phyloP scores from a whole-genome alignment of 2,888 invertebrate species.

The Lepidonotus clava region DNA sequence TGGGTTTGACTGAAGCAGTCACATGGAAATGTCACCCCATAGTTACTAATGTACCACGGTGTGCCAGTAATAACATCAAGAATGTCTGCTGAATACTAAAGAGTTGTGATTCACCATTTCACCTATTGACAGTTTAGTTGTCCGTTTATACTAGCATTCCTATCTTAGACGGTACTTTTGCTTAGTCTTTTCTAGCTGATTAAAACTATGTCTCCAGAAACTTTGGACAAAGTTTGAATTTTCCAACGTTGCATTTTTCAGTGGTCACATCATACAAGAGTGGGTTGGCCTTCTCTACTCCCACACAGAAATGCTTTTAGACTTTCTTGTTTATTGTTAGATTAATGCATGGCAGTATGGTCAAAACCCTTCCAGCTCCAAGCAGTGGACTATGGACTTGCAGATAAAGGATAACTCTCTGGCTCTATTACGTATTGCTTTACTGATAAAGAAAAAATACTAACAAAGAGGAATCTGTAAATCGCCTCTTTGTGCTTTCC shows the following conservation, averaged over 20 bases:
- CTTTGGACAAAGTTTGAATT: slow-evolving; percentile 38
- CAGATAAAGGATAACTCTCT: too few species aligned
- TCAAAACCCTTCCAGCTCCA: slow-evolving; percentile 33
- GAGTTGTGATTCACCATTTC: slow-evolving; percentile 34
- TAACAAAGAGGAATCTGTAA: too few species aligned
- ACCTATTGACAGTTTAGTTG: slow-evolving; percentile 29
- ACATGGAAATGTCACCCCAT: slow-evolving; percentile 1
- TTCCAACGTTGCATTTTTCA: slow-evolving; percentile 52
- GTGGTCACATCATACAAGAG: slow-evolving; percentile 53
- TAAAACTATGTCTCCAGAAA: slow-evolving; percentile 9
- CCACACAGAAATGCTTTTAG: slow-evolving; percentile 48
- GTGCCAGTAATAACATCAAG: slow-evolving; percentile 17
- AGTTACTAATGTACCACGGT: neutral
- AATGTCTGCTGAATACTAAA: neutral
- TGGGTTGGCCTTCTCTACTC: slow-evolving; percentile 51
- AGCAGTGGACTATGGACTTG: too few species aligned
- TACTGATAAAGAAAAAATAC: too few species aligned
- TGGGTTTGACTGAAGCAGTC: neutral
- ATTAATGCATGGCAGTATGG: slow-evolving; percentile 25
- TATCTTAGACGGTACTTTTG: neutral
- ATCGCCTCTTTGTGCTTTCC: too few species aligned
- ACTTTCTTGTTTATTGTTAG: slow-evolving; percentile 39
- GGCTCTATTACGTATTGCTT: too few species aligned
- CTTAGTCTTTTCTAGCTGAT: slow-evolving; percentile 18
- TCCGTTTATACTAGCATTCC: neutral